phyloP scores from a whole-genome alignment of 1,140 invertebrate species.

The Ericerus pela region DNA sequence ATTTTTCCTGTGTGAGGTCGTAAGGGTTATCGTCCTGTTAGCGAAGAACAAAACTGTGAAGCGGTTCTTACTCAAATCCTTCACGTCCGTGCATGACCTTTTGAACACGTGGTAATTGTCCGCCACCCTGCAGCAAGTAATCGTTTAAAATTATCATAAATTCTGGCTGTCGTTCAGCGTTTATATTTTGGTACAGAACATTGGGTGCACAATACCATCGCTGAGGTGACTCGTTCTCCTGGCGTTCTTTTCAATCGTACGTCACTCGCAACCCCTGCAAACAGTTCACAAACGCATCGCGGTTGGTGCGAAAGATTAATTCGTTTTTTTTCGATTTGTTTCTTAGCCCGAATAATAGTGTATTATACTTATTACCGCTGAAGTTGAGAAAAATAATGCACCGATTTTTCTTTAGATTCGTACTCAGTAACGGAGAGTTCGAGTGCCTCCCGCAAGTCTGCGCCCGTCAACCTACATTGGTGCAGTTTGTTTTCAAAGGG shows the following conservation, averaged over 20 bases:
- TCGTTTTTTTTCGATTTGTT: neutral
- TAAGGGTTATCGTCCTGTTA: no score
- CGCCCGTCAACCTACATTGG: constrained; percentile 35
- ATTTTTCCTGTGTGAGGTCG: no score
- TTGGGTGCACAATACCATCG: constrained; percentile 34
- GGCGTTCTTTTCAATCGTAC: constrained; percentile 38
- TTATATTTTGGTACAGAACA: constrained; percentile 37
- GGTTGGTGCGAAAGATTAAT: neutral
- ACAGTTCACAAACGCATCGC: no score
- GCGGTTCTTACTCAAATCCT: no score
- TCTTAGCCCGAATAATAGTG: no score
- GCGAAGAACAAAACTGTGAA: no score
- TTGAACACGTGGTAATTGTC: no score
- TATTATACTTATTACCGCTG: no score
- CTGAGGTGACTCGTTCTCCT: constrained; percentile 35
- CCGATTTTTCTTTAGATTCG: neutral
- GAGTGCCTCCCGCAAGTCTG: constrained; percentile 15
- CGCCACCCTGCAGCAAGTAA: no score
- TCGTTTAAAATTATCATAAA: no score
- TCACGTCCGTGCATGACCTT: no score
- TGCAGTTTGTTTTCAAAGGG: constrained; percentile 43
- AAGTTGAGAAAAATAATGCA: neutral
- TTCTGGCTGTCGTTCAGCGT: no score
- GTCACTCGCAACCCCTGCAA: constrained; percentile 30
- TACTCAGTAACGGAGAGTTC: constrained; percentile 19